Evolutionary conservation across 2,113 vertebrate genomes (phyloP), one percentile per base, ranked within the genome.

Genomic region (Peucedramus taeniatus): DNA sequence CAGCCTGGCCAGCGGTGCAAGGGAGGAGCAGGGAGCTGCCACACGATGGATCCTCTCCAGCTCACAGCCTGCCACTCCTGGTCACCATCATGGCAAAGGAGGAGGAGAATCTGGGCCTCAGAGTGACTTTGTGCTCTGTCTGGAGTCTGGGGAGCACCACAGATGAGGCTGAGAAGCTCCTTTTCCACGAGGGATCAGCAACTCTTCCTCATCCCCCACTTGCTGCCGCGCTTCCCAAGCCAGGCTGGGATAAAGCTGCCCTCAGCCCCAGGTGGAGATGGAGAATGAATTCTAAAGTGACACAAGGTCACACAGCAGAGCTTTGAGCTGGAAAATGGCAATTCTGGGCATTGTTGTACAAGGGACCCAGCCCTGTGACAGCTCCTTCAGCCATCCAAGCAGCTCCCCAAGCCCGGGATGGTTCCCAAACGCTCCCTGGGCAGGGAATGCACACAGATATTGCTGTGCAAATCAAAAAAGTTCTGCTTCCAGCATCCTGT

Each of bases 1-100:
- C 40, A 30, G 39, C 26, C 17, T 35, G 14, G 14, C 35, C 91
- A 65, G 57, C 1, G 0, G 39, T 1, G 74, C 51, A 5, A 1
- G 0, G 39, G n/a, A 54, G 69, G 28, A 57, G 83, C 44, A 39
- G 3, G 13, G 57, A 30, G 75, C n/a, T 64, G 77, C 31, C 82
- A 26, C 44, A 2, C 0, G 44, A 35, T n/a, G 65, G 85, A 18
- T 30, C 18, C 30, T 21, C 50, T 39, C 87, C 65, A 82, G 80
- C 74, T 30, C n/a, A 0, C 47, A 45, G 57, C 57, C 28, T 82
- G 90, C 18, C 87, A 42, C 65, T 90, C 31, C 85, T 68, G 61
- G 27, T 90, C 61, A 39, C n/a, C 70, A 6, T 56, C 65, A 22
- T 0, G 31, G 22, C 79, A 42, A 22, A 44, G 4, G 21, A 66